These are phyloP conservation scores for Sylvicola cinctus DNA, from an alignment of 2,888 invertebrate species.

Conservation along the genomic window DNA sequence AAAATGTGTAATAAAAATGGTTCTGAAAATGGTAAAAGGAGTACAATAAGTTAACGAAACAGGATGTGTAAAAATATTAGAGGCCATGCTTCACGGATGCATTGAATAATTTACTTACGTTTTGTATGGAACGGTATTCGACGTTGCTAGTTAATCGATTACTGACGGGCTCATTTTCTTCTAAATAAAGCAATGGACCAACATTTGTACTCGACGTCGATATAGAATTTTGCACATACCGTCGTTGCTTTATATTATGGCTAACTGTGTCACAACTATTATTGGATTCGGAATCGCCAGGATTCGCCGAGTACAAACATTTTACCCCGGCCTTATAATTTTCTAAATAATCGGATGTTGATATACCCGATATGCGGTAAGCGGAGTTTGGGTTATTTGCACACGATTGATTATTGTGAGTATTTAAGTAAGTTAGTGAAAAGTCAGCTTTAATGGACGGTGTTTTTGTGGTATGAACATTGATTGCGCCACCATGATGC, in stretches of 20 bases:
- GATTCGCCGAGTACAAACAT: constrained; percentile 3
- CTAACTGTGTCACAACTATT: neutral
- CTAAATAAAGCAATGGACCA: constrained; percentile 8
- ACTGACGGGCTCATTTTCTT: constrained; percentile 3
- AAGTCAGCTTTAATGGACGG: constrained; percentile 18
- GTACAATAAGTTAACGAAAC: too few relatives aligned
- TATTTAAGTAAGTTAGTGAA: constrained; percentile 20
- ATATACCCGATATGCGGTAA: constrained; percentile 4
- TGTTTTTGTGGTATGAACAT: constrained; percentile 3
- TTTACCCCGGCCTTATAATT: constrained; percentile 7
- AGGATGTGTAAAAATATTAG: too few relatives aligned
- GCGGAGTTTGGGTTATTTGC: constrained; percentile 1
- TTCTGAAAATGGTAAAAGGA: too few relatives aligned
- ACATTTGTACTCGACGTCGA: constrained; percentile 2
- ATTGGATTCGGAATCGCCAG: neutral
- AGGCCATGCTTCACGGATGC: too few relatives aligned
- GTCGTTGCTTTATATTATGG: constrained; percentile 2
- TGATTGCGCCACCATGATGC: too few relatives aligned
- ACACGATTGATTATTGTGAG: constrained; percentile 5
- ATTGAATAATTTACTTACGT: constrained; percentile 5
- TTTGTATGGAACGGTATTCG: constrained; percentile 5
- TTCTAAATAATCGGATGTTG: constrained; percentile 4
- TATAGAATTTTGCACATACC: constrained; percentile 1
- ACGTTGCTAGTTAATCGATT: constrained; percentile 3
- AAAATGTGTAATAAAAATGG: too few relatives aligned